Conservation (phyloP, 2,797 vertebrate genomes). For the Etheostoma perlongum region DNA sequence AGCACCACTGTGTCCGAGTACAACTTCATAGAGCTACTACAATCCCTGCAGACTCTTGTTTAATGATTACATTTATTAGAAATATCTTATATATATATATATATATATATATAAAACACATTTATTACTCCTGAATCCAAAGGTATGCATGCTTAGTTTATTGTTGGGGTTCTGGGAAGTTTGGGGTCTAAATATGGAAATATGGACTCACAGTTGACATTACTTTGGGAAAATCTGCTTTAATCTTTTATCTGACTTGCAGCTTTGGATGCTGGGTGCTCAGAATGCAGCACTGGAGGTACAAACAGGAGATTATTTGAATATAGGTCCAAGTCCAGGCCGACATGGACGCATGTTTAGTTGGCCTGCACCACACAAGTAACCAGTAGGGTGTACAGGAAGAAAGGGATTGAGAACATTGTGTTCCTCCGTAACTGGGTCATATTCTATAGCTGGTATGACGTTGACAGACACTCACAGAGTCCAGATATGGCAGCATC, state of each 20-base stretch:
- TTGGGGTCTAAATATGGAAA: neutral
- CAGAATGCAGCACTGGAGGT: constrained; percentile 13
- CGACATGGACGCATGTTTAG: neutral
- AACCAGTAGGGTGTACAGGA: constrained; percentile 13
- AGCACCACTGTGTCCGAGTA: neutral
- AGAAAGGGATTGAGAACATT: constrained; percentile 17
- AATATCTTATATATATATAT: neutral
- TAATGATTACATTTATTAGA: constrained; percentile 19
- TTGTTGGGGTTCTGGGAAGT: neutral
- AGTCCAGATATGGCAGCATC: constrained; percentile 14
- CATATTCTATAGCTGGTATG: constrained; percentile 13
- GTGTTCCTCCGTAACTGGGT: constrained; percentile 15
- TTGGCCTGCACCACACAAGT: constrained; percentile 31
- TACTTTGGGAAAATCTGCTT: constrained; percentile 9
- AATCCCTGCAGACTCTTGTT: neutral
- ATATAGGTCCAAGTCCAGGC: constrained; percentile 7
- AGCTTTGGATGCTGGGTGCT: constrained; percentile 9
- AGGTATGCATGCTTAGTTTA: neutral
- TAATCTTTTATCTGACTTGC: constrained; percentile 9
- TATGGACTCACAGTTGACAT: neutral
- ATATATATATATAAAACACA: neutral
- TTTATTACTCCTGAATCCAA: neutral
- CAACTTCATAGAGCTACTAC: neutral
- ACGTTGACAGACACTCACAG: neutral
- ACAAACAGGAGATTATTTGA: constrained; percentile 9